Evolutionary conservation across 2,113 vertebrate species (phyloP), one percentile per base, ranked within the genome.

Genomic region (Spermophilus dauricus): DNA sequence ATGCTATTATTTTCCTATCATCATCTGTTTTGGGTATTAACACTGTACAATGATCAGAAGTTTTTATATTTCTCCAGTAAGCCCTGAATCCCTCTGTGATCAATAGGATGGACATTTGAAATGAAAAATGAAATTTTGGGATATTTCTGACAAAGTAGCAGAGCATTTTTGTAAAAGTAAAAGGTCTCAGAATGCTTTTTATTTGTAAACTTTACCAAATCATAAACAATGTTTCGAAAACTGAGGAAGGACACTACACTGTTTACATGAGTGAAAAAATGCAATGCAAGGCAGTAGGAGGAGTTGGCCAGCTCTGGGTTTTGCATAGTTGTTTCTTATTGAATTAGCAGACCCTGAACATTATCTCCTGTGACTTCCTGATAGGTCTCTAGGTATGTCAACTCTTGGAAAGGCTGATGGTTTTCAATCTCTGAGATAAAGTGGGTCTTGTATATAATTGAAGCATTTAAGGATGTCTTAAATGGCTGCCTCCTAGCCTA

Each of bases 371-470:
- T 75, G 76, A 96, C 87, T 92, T 97, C 39, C 84, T 95, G 72
- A 86, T 96, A 91, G 94, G 94, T 96, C 73, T 97, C 95, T 96
- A 92, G 90, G 56, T 96, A 91, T 85, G 89, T 75, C 73, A 96
- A 73, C 85, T 87, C 80, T 96, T 94, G 69, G 81, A 95, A 82
- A 90, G 95, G 87, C 86, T 95, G 89, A 88, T 94, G 61, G 67
- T 85, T 4, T 86, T 87, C 56, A 94, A 37, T 91, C 82, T 92
- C 72, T 92, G 76, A 97, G 92, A 63, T 96, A 92, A 98, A 97
- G 80, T 97, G 90, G 76, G 72, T 96, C 87, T 96, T 94, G 61
- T 91, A 95, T 78, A 61, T 96, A 98, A 97, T 72, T 97, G 94
- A 95, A 97, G 87, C 87, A 67, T 97, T 97, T 96, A 96, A 97